A percentile compares a stretch with the other conserved stretches of the same genome.
Evolutionary conservation across 2,888 invertebrate species (phyloP).

Genomic region (Eupithecia exiguata): DNA sequence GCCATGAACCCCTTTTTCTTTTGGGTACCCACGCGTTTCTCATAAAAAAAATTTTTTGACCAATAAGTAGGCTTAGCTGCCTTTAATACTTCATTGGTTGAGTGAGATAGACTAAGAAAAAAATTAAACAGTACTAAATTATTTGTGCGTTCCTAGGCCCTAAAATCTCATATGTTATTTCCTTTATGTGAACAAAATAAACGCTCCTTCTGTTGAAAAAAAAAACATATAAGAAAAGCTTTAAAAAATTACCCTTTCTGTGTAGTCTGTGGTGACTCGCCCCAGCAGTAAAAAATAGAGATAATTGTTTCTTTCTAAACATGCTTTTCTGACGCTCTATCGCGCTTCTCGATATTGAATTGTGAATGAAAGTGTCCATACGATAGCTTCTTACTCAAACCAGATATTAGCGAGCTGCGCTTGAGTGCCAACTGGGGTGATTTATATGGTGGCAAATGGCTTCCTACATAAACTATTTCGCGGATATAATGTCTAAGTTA

Average conservation of each 20-base stretch:
- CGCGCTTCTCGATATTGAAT: background rate
- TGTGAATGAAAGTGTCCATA: background rate
- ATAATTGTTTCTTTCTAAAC: no score
- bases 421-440: constrained; percentile 50
- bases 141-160: background rate
- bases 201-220: no score
- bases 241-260: no score
- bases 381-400: background rate
- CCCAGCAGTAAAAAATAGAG: no score
- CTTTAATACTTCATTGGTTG: background rate
- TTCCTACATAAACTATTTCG: constrained; percentile 35
- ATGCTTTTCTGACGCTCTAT: no score
- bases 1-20: background rate
- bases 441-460: constrained; percentile 44
- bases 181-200: background rate
- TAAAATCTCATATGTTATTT: background rate
- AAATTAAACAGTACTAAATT: background rate
- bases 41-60: no score
- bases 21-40: background rate
- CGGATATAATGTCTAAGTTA: constrained; percentile 26
- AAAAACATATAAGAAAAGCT: background rate
- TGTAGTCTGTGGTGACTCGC: no score
- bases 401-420: constrained; percentile 40
- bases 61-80: background rate
- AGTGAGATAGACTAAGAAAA: background rate